Conservation (phyloP, 1,140 invertebrate species). For the Eciton burchellii region DNA sequence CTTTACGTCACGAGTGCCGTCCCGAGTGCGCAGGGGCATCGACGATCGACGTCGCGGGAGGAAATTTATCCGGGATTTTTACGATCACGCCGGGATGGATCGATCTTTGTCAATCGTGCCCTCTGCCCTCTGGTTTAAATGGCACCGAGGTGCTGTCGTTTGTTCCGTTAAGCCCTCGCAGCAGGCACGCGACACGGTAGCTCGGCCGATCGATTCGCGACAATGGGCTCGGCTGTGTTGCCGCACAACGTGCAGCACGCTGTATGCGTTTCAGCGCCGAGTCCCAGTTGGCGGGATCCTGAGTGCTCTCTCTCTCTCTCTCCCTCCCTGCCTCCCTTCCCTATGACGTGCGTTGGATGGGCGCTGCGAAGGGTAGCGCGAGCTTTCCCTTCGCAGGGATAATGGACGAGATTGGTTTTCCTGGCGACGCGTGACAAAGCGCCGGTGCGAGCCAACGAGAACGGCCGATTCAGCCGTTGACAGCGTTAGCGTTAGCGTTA, state of each 20-base stretch:
- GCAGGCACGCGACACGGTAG: too few species aligned
- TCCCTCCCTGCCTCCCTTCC: too few species aligned
- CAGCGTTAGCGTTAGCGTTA: too few species aligned
- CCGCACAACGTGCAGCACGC: too few species aligned
- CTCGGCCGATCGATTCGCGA: constrained; percentile 42
- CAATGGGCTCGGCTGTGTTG: too few species aligned
- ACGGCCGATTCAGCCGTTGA: not conserved
- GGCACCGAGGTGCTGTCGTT: too few species aligned
- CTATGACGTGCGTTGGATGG: too few species aligned
- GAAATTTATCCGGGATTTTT: not conserved
- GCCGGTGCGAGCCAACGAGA: not conserved
- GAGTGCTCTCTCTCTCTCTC: not conserved
- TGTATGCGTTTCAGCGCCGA: not conserved
- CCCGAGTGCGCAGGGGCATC: not conserved
- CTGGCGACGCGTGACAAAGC: not conserved
- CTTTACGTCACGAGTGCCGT: not conserved
- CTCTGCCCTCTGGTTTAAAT: too few species aligned
- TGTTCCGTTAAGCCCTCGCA: too few species aligned
- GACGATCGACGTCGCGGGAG: too few species aligned
- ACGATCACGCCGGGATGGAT: not conserved
- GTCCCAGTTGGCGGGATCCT: not conserved
- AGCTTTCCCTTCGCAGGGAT: not conserved
- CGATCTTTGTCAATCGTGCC: too few species aligned
- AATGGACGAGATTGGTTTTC: not conserved
- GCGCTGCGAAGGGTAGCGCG: not conserved